Evolutionary conservation across 1,140 invertebrate species (phyloP).

Genomic region (Procambarus clarkii): DNA sequence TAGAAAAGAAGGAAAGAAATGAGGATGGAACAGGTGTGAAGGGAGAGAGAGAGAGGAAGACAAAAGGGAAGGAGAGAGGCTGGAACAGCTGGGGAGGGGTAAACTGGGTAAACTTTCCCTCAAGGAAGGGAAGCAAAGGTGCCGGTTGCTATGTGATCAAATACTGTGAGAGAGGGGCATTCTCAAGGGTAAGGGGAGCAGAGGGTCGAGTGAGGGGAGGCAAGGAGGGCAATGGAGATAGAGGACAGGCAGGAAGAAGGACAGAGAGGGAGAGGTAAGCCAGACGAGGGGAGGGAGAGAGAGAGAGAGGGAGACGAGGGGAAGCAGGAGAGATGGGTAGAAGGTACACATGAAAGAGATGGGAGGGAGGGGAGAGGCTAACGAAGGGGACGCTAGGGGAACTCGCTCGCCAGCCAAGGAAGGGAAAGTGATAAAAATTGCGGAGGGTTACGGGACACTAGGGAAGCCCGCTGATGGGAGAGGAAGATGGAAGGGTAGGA

Average conservation of each 20-base stretch:
- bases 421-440: too few relatives aligned
- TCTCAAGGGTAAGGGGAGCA: not conserved
- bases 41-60: not conserved
- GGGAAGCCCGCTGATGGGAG: too few relatives aligned
- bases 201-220: not conserved
- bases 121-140: too few relatives aligned
- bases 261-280: not conserved
- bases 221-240: not conserved
- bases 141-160: not conserved
- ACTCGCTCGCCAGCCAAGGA: too few relatives aligned
- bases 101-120: not conserved
- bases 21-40: not conserved
- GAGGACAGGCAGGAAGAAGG: not conserved
- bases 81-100: not conserved
- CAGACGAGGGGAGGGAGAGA: not conserved
- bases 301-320: not conserved
- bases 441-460: too few relatives aligned
- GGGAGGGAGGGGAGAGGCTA: not conserved
- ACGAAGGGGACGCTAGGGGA: too few relatives aligned
- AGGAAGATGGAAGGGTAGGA: not conserved
- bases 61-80: not conserved
- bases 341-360: not conserved
- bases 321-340: not conserved
- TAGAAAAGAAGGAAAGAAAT: too few relatives aligned
- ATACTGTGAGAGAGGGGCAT: not conserved